phyloP scores from a whole-genome alignment of 2,113 vertebrate genomes.

The Semicossyphus pulcher region DNA sequence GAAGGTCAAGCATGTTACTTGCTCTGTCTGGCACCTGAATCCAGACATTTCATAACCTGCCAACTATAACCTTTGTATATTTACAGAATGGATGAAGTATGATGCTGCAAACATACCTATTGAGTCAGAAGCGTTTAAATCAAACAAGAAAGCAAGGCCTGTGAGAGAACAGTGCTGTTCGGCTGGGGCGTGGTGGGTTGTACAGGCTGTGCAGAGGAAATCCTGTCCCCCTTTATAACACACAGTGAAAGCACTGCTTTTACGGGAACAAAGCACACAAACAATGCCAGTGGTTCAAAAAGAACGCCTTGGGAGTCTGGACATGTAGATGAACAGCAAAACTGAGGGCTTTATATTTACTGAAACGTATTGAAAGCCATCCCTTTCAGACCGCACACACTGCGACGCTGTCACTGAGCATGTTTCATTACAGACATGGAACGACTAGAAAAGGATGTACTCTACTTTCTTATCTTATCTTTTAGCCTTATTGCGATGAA shows the following conservation, averaged over 20 bases:
- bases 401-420: not conserved
- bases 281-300: constrained; percentile 39
- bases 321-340: not conserved
- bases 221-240: constrained; percentile 70
- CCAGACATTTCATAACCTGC: constrained; percentile 5
- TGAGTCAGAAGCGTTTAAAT: not conserved
- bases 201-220: constrained; percentile 67
- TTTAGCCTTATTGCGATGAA: not conserved
- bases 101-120: not conserved
- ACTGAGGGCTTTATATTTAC: not conserved
- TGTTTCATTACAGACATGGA: not conserved
- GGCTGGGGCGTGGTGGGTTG: constrained; percentile 26
- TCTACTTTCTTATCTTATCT: not conserved
- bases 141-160: constrained; percentile 19
- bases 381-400: not conserved
- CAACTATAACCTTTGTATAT: constrained; percentile 6
- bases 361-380: not conserved
- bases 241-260: constrained; percentile 31
- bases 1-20: constrained; percentile 21
- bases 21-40: constrained; percentile 22
- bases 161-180: constrained; percentile 2
- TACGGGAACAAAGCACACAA: constrained; percentile 47
- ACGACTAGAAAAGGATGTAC: not conserved
- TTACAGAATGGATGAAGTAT: not conserved
- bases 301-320: constrained; percentile 1